phyloP scores from a whole-genome alignment of 2,113 vertebrate species.

The Pogonocichla stellata region DNA sequence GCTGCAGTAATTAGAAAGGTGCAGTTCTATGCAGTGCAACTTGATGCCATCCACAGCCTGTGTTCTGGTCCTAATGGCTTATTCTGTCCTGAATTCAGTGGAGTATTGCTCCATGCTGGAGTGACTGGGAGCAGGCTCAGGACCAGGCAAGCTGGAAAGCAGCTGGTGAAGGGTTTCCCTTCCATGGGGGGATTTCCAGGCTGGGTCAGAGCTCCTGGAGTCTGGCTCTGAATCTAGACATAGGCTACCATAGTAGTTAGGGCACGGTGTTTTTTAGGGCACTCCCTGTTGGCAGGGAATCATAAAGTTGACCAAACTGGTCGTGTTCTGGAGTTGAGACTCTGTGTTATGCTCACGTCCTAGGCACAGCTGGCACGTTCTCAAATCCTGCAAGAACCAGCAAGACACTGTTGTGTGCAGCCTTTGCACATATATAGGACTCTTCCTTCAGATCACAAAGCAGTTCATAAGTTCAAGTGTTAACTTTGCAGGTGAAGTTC shows the following conservation, averaged over 20 bases:
- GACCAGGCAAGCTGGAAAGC: background rate
- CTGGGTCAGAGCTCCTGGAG: background rate
- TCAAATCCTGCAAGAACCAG: background rate
- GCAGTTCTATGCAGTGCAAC: background rate
- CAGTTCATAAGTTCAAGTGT: background rate
- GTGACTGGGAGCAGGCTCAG: background rate
- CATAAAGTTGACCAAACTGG: background rate
- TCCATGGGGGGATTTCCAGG: background rate
- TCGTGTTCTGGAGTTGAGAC: background rate
- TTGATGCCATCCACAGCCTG: background rate
- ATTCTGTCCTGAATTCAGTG: background rate
- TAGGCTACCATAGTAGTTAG: background rate
- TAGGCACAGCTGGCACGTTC: background rate
- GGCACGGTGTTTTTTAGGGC: background rate
- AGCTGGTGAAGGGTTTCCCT: background rate
- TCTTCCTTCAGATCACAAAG: background rate
- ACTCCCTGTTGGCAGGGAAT: background rate
- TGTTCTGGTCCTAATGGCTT: background rate
- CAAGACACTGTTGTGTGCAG: background rate
- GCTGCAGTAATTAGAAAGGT: background rate
- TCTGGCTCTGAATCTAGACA: background rate
- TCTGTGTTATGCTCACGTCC: background rate
- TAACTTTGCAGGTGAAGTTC: background rate
- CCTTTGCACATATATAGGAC: rapidly evolving
- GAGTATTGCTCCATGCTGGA: background rate